Percentiles rank a stretch among this genome's conserved stretches.
Conservation (phyloP, 2,888 invertebrate genomes). For the Chloroclystis v-ata region DNA sequence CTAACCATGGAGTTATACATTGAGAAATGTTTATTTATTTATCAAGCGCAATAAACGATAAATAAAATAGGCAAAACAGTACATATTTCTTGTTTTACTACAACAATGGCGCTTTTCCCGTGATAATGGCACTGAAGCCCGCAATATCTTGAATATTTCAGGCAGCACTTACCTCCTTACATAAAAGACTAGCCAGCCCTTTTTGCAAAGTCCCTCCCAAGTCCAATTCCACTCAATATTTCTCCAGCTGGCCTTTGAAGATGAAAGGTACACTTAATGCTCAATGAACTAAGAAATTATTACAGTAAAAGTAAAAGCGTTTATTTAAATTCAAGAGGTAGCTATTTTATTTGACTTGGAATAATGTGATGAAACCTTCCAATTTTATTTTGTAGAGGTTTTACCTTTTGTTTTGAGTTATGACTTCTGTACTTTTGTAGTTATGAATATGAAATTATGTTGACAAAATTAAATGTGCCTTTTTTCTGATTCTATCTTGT, state of each 20-base stretch:
- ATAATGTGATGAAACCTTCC: neutral
- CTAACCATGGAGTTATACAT: no score
- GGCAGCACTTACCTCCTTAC: conserved; percentile 40
- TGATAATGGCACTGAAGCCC: conserved; percentile 37
- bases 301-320: neutral
- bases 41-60: no score
- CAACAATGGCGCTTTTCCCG: neutral
- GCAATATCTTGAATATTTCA: conserved; percentile 45
- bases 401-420: no score
- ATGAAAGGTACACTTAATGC: conserved; percentile 29
- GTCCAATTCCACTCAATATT: conserved; percentile 39
- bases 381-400: no score
- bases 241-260: conserved; percentile 33
- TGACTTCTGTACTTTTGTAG: no score
- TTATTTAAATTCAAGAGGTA: neutral
- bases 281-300: conserved; percentile 16
- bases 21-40: no score
- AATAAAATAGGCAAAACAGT: no score
- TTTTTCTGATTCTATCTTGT: no score
- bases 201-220: conserved; percentile 40
- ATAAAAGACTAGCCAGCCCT: conserved; percentile 40
- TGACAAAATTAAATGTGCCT: no score
- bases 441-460: no score
- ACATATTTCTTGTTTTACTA: no score
- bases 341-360: neutral